phyloP scores from a whole-genome alignment of 2,113 vertebrate species.

The Rhipidura dahli region DNA sequence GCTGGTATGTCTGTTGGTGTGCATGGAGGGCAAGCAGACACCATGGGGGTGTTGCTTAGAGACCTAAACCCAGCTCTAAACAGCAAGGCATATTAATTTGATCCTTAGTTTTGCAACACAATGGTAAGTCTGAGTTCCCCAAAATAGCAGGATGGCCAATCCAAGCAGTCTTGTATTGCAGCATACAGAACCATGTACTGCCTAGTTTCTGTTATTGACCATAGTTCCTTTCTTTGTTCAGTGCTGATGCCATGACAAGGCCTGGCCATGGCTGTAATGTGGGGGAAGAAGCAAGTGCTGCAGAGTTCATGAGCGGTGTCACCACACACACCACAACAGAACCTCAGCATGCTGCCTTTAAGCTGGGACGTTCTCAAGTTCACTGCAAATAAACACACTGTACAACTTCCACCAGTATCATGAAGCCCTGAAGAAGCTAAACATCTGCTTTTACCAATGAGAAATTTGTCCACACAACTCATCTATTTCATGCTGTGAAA shows the following conservation, averaged over 20 bases:
- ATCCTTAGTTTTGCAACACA: neutral
- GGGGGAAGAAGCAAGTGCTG: accelerated
- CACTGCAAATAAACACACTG: accelerated
- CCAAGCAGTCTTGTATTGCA: neutral
- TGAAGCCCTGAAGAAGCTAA: accelerated
- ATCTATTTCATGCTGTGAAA: accelerated
- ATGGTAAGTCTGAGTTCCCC: neutral
- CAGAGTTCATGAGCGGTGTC: accelerated
- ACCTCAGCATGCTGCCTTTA: accelerated
- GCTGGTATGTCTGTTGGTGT: neutral
- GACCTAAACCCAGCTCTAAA: neutral
- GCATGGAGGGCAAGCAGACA: neutral
- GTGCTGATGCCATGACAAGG: accelerated
- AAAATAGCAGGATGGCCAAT: neutral
- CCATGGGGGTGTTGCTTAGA: accelerated
- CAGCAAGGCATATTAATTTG: accelerated
- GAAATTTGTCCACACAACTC: accelerated
- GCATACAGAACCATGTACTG: accelerated
- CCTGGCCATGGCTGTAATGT: accelerated
- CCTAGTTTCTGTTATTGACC: accelerated
- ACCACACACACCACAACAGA: accelerated
- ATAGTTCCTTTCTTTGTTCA: accelerated
- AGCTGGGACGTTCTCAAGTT: accelerated
- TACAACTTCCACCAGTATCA: accelerated
- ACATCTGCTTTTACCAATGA: accelerated